Evolutionary conservation across 2,888 invertebrate genomes (phyloP).

Genomic region (Aleiodes leptofemur): DNA sequence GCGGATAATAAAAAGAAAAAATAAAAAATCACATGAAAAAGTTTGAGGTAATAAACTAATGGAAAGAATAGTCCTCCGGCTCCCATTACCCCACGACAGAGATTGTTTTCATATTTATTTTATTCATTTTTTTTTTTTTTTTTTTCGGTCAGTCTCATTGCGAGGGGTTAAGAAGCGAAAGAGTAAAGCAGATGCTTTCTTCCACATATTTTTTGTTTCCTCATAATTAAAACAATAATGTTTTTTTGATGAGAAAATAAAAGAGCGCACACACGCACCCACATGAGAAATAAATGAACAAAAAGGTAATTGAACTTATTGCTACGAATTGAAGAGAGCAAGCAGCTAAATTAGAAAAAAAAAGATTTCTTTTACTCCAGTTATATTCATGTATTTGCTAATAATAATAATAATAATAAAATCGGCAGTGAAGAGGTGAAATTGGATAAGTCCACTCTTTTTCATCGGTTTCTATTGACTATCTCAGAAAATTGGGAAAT

Average conservation of each 20-base stretch:
- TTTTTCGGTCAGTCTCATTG: conserved; percentile 53
- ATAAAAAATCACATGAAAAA: conserved; percentile 64
- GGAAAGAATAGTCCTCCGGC: conserved; percentile 65
- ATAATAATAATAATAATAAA: neutral
- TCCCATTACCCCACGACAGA: conserved; percentile 52
- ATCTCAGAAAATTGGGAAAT: too few relatives aligned
- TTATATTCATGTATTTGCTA: neutral
- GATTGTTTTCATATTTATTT: conserved; percentile 43
- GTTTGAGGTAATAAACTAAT: conserved; percentile 29
- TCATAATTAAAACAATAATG: conserved; percentile 51
- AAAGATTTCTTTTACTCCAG: neutral
- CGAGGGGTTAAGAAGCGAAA: conserved; percentile 57
- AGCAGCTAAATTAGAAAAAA: conserved; percentile 47
- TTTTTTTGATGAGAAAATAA: conserved; percentile 54
- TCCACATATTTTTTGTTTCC: neutral
- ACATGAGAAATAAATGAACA: conserved; percentile 38
- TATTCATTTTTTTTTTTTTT: conserved; percentile 36
- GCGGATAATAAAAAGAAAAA: conserved; percentile 74
- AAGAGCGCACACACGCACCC: conserved; percentile 60
- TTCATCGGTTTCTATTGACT: too few relatives aligned
- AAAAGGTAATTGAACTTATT: conserved; percentile 20
- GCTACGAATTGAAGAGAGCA: conserved; percentile 44
- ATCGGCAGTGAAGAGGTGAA: too few relatives aligned
- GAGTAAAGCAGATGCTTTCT: conserved; percentile 52
- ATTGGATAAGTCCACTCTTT: too few relatives aligned